These are phyloP conservation scores for Troilus luridus DNA, from an alignment of 2,888 invertebrate species.

Conservation along the genomic window DNA sequence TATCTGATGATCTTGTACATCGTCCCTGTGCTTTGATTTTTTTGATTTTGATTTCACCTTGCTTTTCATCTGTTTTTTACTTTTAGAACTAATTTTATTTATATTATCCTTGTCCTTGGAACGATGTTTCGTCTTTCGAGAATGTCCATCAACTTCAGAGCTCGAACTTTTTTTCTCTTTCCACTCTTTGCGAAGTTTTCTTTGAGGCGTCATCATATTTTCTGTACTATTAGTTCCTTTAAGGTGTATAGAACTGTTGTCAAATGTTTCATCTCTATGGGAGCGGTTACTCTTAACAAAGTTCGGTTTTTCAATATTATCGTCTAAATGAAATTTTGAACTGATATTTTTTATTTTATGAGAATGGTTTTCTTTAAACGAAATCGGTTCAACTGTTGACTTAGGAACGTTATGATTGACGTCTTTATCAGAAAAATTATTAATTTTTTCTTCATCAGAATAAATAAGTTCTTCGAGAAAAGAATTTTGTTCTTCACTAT, in stretches of 20 bases:
- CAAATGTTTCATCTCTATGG: neutral
- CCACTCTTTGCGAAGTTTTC: neutral
- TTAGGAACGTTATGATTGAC: neutral
- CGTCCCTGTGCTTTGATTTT: neutral
- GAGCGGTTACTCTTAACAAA: neutral
- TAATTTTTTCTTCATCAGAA: constrained; percentile 21
- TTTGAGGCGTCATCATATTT: no score
- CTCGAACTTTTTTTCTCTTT: neutral
- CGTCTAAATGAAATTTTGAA: neutral
- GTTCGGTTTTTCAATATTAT: neutral
- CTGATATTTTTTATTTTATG: neutral
- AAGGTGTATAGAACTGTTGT: neutral
- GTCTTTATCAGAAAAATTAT: neutral
- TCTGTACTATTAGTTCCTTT: neutral
- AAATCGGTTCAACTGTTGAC: neutral
- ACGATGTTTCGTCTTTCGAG: neutral
- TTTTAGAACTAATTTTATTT: constrained; percentile 15
- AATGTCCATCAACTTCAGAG: neutral
- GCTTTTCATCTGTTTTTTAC: constrained; percentile 8
- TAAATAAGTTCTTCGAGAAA: constrained; percentile 1
- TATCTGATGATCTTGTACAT: neutral
- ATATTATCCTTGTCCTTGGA: neutral
- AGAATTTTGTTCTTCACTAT: neutral
- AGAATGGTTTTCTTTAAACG: neutral
- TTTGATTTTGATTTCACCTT: neutral